phyloP scores from a whole-genome alignment of 2,113 vertebrate species.

The Monopterus albus region DNA sequence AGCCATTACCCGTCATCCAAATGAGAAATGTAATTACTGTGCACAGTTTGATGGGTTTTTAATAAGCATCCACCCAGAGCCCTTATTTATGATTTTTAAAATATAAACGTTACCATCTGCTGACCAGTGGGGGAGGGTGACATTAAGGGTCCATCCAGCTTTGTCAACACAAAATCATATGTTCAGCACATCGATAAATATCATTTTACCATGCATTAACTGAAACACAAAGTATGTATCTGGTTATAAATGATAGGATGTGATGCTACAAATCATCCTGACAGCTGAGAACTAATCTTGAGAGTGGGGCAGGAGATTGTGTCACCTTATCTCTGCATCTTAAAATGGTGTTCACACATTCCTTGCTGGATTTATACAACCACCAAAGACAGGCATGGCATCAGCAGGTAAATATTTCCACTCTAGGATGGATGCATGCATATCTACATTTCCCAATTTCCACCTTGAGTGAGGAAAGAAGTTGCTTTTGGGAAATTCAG shows the following conservation, averaged over 20 bases:
- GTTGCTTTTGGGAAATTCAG: constrained; percentile 10
- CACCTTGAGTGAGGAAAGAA: neutral
- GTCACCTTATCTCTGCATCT: neutral
- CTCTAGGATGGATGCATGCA: no score
- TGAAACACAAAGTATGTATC: neutral
- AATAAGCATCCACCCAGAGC: constrained; percentile 16
- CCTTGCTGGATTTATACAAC: neutral
- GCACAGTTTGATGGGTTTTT: constrained; percentile 25
- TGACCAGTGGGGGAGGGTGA: constrained; percentile 12
- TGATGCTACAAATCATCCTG: constrained; percentile 43
- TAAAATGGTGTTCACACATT: constrained; percentile 9
- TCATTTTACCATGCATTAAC: neutral
- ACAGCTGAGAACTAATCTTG: constrained; percentile 13
- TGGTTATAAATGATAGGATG: constrained; percentile 15
- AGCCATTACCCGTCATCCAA: constrained; percentile 25
- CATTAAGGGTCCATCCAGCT: neutral
- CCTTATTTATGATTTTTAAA: constrained; percentile 24
- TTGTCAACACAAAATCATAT: neutral
- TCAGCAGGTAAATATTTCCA: neutral
- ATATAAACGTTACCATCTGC: constrained; percentile 40
- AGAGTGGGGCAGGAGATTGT: neutral
- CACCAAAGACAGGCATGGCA: neutral
- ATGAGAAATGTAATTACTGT: constrained; percentile 38
- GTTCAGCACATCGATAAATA: neutral
- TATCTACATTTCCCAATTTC: no score